A percentile compares a stretch with the other conserved stretches of the same genome.
phyloP scores from a whole-genome alignment of 37 sponge, comb jelly and placozoan species.

The Aphrocallistes beatrix region DNA sequence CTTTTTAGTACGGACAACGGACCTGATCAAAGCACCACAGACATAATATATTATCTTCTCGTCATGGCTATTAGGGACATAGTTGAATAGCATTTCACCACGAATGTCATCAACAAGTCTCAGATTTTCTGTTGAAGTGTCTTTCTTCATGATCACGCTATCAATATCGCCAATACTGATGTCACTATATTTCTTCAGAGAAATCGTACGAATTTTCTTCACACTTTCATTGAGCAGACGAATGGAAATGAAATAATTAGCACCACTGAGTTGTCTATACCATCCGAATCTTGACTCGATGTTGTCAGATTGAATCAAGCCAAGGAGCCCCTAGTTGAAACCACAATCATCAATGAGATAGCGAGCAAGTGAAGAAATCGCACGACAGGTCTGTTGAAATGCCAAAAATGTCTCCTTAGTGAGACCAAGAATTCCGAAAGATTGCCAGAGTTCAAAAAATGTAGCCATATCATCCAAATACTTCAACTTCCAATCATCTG shows the following conservation, averaged over 20 bases:
- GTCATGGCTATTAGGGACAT: not conserved
- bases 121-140: not conserved
- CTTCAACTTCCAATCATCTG: not conserved
- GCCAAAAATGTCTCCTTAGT: not conserved
- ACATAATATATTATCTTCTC: not conserved
- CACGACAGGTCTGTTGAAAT: not conserved
- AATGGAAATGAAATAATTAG: too few species aligned
- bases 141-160: not conserved
- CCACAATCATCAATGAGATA: not conserved
- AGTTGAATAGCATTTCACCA: not conserved
- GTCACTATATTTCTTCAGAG: not conserved
- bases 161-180: not conserved
- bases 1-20: not conserved
- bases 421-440: not conserved
- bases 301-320: not conserved
- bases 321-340: not conserved
- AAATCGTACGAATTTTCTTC: not conserved
- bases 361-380: not conserved
- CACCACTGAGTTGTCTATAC: not conserved
- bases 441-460: not conserved
- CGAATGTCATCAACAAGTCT: not conserved
- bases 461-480: not conserved
- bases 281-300: not conserved
- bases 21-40: not conserved
- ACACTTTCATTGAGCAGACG: too few species aligned